phyloP scores from a whole-genome alignment of 2,888 invertebrate genomes.

The Steromphala cineraria region DNA sequence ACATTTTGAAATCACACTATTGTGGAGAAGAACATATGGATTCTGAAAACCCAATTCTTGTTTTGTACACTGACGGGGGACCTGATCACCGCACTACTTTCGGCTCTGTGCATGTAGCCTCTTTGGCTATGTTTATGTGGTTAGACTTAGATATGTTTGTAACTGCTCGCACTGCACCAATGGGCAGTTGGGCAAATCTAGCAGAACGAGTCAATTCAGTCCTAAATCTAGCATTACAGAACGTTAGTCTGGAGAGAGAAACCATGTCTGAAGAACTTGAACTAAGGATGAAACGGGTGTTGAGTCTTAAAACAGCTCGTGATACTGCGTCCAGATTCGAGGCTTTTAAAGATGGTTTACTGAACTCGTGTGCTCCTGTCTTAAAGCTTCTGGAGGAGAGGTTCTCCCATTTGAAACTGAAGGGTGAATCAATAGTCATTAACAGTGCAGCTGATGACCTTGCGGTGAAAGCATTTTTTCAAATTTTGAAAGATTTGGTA shows the following conservation, averaged over 20 bases:
- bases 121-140: not conserved
- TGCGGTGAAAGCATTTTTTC: not conserved
- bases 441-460: not conserved
- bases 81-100: constrained; percentile 24
- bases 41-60: constrained; percentile 19
- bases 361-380: not conserved
- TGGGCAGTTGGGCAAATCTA: constrained; percentile 7
- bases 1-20: not conserved
- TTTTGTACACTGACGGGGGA: constrained; percentile 23
- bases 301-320: not conserved
- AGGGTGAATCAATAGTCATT: not conserved
- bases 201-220: constrained; percentile 12
- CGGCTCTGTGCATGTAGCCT: constrained; percentile 15
- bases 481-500: not conserved
- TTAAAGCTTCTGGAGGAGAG: not conserved
- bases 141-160: constrained; percentile 1
- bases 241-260: constrained; percentile 16
- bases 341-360: not conserved
- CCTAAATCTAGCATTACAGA: constrained; percentile 23
- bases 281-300: not conserved
- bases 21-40: not conserved
- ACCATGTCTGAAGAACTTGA: not conserved
- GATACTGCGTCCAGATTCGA: not conserved
- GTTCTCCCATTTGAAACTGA: constrained; percentile 2
- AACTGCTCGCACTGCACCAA: constrained; percentile 11